phyloP scores from a whole-genome alignment of 2,113 vertebrate species.

The Bufo bufo region DNA sequence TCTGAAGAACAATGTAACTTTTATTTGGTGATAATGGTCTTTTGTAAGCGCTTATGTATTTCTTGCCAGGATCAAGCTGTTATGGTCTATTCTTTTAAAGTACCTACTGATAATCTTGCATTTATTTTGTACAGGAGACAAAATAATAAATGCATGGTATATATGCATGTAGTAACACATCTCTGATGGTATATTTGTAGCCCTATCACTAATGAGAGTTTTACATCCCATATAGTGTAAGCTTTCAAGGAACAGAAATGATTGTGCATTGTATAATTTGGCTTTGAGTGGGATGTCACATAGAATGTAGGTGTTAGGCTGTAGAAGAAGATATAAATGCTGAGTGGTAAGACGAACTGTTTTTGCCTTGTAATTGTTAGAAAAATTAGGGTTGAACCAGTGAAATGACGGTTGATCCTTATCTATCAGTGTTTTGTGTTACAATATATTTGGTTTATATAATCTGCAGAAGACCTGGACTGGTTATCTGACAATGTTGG shows the following conservation, averaged over 20 bases:
- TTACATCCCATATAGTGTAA: not conserved
- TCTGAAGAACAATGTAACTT: not conserved
- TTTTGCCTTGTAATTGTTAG: not conserved
- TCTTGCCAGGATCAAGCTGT: not conserved
- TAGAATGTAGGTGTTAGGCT: not conserved
- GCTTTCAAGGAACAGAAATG: constrained; percentile 12
- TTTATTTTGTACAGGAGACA: not conserved
- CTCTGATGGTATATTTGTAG: not conserved
- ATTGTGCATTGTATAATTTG: not conserved
- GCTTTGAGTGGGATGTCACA: not conserved
- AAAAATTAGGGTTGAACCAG: not conserved
- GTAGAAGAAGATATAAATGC: not conserved
- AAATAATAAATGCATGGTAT: not conserved
- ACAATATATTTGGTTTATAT: not conserved
- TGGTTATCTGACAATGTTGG: not conserved
- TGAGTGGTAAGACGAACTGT: not conserved
- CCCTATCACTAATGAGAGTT: constrained; percentile 12
- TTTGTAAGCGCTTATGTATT: not conserved
- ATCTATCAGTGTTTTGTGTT: not conserved
- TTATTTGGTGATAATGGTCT: not conserved
- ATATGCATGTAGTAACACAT: not conserved
- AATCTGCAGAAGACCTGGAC: not conserved
- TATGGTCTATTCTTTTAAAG: not conserved
- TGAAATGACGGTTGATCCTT: not conserved
- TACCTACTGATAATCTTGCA: not conserved